Evolutionary conservation across 2,797 vertebrate genomes (phyloP).

Genomic region (Onychomys torridus): DNA sequence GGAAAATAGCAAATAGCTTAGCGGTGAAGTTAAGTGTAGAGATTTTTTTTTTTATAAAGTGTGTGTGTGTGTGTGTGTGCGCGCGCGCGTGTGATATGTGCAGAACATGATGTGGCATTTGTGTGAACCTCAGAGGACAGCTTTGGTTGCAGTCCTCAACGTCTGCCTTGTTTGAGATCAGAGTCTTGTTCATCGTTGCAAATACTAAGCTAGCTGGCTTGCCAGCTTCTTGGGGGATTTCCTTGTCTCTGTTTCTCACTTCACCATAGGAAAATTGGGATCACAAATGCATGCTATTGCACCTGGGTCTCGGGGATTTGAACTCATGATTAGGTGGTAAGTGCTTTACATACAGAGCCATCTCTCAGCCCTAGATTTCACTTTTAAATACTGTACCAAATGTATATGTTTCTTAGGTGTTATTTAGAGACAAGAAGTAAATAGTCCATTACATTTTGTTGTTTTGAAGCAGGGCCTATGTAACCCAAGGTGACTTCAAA

Average conservation of each 20-base stretch:
- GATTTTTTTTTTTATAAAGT: not conserved
- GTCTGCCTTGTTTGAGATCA: not conserved
- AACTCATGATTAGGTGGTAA: not conserved
- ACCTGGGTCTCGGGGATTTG: not conserved
- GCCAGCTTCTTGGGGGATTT: not conserved
- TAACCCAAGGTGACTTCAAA: not conserved
- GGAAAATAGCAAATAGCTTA: not conserved
- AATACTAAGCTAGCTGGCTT: not conserved
- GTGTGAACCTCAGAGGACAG: not conserved
- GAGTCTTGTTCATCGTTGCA: not conserved
- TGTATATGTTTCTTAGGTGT: not conserved
- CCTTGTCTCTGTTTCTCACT: not conserved
- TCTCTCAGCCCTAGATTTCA: not conserved
- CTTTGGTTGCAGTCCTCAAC: not conserved
- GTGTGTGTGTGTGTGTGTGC: not conserved
- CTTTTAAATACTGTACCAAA: not conserved
- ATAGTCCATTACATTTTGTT: not conserved
- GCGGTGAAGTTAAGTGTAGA: not conserved
- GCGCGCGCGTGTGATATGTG: not conserved
- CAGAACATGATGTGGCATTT: not conserved
- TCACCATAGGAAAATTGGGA: not conserved
- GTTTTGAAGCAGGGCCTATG: not conserved
- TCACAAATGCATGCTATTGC: not conserved
- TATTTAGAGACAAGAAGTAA: not conserved
- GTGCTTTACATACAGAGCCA: not conserved